Evolutionary conservation across 2,888 invertebrate species (phyloP), one percentile per base, ranked within the genome.

Genomic region (Germaria angustata): DNA sequence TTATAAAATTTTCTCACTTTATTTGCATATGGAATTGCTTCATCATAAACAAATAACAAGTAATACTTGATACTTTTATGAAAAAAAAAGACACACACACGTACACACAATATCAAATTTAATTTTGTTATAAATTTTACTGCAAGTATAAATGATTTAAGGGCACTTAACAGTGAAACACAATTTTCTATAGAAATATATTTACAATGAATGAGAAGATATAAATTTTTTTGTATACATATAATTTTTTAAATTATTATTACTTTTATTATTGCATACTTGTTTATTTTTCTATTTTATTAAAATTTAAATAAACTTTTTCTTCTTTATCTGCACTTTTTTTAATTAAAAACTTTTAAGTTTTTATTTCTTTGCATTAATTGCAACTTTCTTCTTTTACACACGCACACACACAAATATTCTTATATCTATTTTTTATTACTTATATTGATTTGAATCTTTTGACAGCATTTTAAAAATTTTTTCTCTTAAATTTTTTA

Each of bases 1-100:
- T 72, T 71, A 15, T 13, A 17, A 39, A 15, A 7, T 65, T 32
- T 20, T 46, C 1, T 51, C 7, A 20, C 5, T 51, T 59, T 20
- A 61, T 73, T 73, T 73, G 61, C 61, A 44, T 75, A 55, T 15
- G 20, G 44, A 63, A 53, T 32, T 53, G 22, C 49, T 51, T 39
- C 17, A 22, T 44, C 63, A 73, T 32, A 32, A 20, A 28, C n/a
- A 28, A 7, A 41, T 28, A 51, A 15, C 2, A 22, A 8, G 34
- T 17, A 13, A 3, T 11, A 32, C 5, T 22, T 34, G n/a, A 15
- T 17, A 53, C 24, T 11, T 34, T 36, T 24, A 65, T 51, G 9
- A 24, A 39, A 17, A 36, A 13, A 22, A 49, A 2, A n/a, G 2
- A 36, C n/a, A n/a, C n/a, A n/a, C n/a, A n/a, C n/a, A n/a, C n/a